Conservation (phyloP, 2,797 vertebrate genomes). For the Aplochiton taeniatus region DNA sequence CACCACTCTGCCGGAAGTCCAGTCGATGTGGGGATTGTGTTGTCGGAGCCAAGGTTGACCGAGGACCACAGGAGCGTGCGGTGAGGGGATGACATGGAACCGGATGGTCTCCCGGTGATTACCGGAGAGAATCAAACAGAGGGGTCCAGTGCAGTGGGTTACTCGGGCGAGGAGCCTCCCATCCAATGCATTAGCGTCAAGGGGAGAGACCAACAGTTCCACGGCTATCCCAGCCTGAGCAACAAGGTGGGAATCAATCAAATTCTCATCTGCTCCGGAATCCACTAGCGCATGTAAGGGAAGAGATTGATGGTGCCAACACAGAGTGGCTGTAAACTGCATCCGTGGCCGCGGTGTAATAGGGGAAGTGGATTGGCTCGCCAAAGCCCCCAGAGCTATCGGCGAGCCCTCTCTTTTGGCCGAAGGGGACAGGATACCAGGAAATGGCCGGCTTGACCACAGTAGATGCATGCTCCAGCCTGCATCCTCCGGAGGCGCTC, state of each 20-base stretch:
- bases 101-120: not conserved
- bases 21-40: slow-evolving; percentile 5
- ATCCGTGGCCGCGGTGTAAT: not conserved
- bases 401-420: slow-evolving; percentile 3
- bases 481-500: not conserved
- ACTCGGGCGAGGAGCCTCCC: too few species aligned
- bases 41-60: not conserved
- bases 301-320: not conserved
- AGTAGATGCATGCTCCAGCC: slow-evolving; percentile 1
- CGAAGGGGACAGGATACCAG: not conserved
- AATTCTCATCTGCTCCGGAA: not conserved
- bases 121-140: not conserved
- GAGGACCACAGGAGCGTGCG: not conserved
- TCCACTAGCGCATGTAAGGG: not conserved
- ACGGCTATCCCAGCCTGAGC: not conserved
- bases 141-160: not conserved
- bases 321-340: not conserved
- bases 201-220: not conserved
- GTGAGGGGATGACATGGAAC: not conserved
- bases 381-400: not conserved
- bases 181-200: not conserved
- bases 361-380: not conserved
- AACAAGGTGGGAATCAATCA: not conserved
- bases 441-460: not conserved
- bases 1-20: not conserved